Conservation (phyloP, 30 jellyfish, hydroid and myxozoan genomes). For the Mastigias papua region DNA sequence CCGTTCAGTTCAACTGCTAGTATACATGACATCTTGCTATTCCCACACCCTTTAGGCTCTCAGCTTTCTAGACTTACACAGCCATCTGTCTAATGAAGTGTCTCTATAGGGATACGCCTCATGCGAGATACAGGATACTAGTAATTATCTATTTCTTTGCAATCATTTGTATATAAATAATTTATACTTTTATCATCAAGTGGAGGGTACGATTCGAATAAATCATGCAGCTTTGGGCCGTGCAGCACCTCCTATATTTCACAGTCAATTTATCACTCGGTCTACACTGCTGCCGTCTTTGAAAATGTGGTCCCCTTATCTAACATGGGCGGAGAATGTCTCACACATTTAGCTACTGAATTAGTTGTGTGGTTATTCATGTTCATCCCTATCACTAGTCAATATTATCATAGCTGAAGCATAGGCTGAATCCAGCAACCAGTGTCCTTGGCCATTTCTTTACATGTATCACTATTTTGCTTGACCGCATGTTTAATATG, state of each 20-base stretch:
- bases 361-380: slow-evolving; percentile 43
- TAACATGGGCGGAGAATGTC: slow-evolving; percentile 63
- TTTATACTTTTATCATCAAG: not conserved
- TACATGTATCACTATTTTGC: not conserved
- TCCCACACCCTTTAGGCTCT: not conserved
- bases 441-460: slow-evolving; percentile 1
- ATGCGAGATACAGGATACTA: not conserved
- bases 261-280: slow-evolving; percentile 38
- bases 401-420: not conserved
- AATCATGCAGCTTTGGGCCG: not conserved
- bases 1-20: no score
- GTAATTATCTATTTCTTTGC: not conserved
- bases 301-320: slow-evolving; percentile 57
- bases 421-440: slow-evolving; percentile 6
- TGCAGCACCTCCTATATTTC: slow-evolving; percentile 49
- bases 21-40: no score
- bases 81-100: not conserved
- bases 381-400: slow-evolving; percentile 13
- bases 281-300: slow-evolving; percentile 3
- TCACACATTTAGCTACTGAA: slow-evolving; percentile 37
- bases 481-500: slow-evolving; percentile 15
- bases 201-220: not conserved
- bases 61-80: not conserved
- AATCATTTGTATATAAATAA: not conserved
- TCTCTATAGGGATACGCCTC: slow-evolving; percentile 4